These are phyloP conservation scores for Imbricaverruca yamaguchii DNA, from an alignment of 2,888 invertebrate genomes.

Conservation along the genomic window DNA sequence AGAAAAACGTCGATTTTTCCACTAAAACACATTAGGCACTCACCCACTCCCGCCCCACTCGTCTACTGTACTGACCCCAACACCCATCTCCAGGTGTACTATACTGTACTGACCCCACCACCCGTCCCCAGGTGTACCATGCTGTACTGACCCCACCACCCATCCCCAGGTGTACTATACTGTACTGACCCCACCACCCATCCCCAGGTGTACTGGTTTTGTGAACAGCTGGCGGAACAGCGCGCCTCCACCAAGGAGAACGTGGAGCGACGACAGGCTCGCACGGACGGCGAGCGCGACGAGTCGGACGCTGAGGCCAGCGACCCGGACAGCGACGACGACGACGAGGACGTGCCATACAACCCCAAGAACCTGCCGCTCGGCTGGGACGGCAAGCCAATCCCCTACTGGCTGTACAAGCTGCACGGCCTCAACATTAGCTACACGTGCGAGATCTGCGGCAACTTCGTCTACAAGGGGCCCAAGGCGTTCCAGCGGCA, in stretches of 20 bases:
- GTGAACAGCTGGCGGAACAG: conserved; percentile 75
- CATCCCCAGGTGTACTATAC: conserved; percentile 36
- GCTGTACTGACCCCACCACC: too few species aligned
- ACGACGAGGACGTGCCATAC: conserved; percentile 88
- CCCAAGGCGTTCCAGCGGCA: conserved; percentile 99
- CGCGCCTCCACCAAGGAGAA: conserved; percentile 91
- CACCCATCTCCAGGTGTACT: too few species aligned
- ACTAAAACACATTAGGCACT: too few species aligned
- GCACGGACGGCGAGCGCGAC: conserved; percentile 85
- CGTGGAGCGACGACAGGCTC: conserved; percentile 94
- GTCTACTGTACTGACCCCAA: too few species aligned
- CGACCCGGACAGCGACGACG: conserved; percentile 64
- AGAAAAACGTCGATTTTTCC: too few species aligned
- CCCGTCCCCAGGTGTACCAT: too few species aligned
- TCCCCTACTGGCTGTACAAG: conserved; percentile 97
- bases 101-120: too few species aligned
- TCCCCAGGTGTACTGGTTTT: conserved; percentile 50
- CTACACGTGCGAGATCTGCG: conserved; percentile 98
- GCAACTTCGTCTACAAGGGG: conserved; percentile 93
- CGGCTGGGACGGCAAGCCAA: conserved; percentile 94
- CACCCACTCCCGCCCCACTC: too few species aligned
- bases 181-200: conserved; percentile 24
- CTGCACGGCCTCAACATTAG: conserved; percentile 97
- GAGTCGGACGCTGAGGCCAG: conserved; percentile 86
- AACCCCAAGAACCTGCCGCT: conserved; percentile 99